Conservation (phyloP, 1,140 invertebrate species). For the Ctenoplectra terminalis region DNA sequence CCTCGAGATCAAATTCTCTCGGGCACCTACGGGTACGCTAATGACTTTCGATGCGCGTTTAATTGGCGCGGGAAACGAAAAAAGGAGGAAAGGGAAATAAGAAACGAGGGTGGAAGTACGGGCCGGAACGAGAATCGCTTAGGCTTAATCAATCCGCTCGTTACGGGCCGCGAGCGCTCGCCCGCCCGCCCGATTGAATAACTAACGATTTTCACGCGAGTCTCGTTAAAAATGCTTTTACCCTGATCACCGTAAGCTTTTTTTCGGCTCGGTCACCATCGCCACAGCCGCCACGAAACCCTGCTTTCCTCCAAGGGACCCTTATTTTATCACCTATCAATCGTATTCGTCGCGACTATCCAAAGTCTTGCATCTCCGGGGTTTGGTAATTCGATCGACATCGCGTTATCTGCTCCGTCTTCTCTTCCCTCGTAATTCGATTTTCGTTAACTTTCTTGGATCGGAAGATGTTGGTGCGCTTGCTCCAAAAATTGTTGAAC, state of each 20-base stretch:
- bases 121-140: conserved; percentile 51
- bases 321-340: not conserved
- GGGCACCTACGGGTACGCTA: conserved; percentile 51
- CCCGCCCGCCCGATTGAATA: conserved; percentile 62
- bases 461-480: too few relatives aligned
- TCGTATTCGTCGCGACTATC: not conserved
- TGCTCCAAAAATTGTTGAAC: too few relatives aligned
- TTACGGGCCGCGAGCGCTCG: conserved; percentile 51
- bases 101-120: conserved; percentile 44
- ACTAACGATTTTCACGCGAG: conserved; percentile 66
- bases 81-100: conserved; percentile 58
- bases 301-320: not conserved
- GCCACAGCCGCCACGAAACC: too few relatives aligned
- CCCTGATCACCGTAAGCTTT: conserved; percentile 48
- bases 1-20: conserved; percentile 45
- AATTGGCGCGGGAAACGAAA: conserved; percentile 67
- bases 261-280: conserved; percentile 39
- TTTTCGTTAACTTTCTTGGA: too few relatives aligned
- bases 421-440: too few relatives aligned
- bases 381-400: not conserved
- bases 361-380: not conserved
- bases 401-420: too few relatives aligned
- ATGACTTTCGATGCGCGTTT: conserved; percentile 69
- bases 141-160: conserved; percentile 73
- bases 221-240: conserved; percentile 74